Percentiles rank a stretch among this genome's conserved stretches.
These are phyloP conservation scores for Argyra leucocephala DNA, from an alignment of 2,888 invertebrate species.

Conservation along the genomic window DNA sequence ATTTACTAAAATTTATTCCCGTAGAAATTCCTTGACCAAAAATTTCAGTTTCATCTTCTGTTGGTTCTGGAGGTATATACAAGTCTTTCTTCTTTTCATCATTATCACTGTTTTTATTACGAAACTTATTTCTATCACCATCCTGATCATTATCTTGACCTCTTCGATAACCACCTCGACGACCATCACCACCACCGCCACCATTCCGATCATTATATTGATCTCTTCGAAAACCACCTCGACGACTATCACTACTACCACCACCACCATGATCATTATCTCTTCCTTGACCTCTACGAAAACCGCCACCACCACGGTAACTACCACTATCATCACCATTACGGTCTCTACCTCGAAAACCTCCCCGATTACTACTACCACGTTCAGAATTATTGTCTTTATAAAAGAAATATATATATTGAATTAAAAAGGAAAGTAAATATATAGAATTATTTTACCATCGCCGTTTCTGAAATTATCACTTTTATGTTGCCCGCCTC, in stretches of 20 bases:
- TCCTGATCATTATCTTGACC: conserved; percentile 17
- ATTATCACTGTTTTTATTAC: conserved; percentile 31
- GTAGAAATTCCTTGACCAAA: conserved; percentile 60
- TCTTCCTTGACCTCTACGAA: conserved; percentile 19
- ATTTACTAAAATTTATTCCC: conserved; percentile 89
- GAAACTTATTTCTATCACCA: conserved; percentile 17
- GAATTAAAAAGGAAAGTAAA: too few relatives aligned
- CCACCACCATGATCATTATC: conserved; percentile 9
- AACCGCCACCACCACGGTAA: conserved; percentile 22
- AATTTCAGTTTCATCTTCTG: conserved; percentile 59
- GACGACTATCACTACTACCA: conserved; percentile 29
- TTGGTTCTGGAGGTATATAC: conserved; percentile 66
- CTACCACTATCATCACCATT: conserved; percentile 18
- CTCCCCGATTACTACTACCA: conserved; percentile 24
- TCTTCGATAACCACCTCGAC: conserved; percentile 23
- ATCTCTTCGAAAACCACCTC: conserved; percentile 39
- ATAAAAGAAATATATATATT: too few relatives aligned
- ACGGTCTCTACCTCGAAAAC: conserved; percentile 21
- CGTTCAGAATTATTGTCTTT: conserved; percentile 28
- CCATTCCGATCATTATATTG: conserved; percentile 32
- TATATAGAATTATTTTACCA: too few relatives aligned
- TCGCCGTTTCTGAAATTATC: conserved; percentile 12
- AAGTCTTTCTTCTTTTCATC: conserved; percentile 49
- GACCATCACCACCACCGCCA: conserved; percentile 23
- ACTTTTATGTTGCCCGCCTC: conserved; percentile 14